Conservation (phyloP, 2,113 vertebrate genomes). For the Sceloporus tristichus region DNA sequence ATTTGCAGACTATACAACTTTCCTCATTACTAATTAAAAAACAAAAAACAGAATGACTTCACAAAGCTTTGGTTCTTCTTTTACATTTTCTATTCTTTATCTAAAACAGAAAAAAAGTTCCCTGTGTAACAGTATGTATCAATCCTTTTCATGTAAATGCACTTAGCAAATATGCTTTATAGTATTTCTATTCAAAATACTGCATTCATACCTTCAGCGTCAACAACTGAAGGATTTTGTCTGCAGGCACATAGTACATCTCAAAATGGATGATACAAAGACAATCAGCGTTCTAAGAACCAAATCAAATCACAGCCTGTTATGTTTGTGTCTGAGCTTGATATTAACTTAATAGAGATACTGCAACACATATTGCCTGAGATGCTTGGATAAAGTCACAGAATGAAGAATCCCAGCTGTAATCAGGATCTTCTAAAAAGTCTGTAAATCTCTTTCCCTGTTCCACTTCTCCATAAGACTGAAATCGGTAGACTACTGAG, state of each 20-base stretch:
- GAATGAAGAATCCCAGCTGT: conserved; percentile 7
- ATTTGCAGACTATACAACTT: neutral
- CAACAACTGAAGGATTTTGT: neutral
- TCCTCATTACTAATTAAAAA: neutral
- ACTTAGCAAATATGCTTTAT: neutral
- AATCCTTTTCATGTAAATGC: neutral
- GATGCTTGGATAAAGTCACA: neutral
- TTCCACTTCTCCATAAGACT: neutral
- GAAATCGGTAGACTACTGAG: neutral
- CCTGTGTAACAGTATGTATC: neutral
- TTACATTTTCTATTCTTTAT: neutral
- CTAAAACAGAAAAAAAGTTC: neutral
- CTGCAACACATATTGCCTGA: neutral
- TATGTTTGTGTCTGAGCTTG: neutral
- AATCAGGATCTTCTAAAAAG: neutral
- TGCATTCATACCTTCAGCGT: neutral
- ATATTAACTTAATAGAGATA: neutral
- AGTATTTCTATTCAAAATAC: neutral
- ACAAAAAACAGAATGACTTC: neutral
- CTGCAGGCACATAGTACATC: neutral
- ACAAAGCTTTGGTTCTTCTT: neutral
- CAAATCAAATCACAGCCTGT: neutral
- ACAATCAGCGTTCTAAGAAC: neutral
- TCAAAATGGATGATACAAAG: conserved; percentile 12
- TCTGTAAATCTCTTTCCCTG: neutral